These are phyloP conservation scores for Rhogogaster chlorosoma DNA, from an alignment of 2,888 invertebrate species.

Conservation along the genomic window DNA sequence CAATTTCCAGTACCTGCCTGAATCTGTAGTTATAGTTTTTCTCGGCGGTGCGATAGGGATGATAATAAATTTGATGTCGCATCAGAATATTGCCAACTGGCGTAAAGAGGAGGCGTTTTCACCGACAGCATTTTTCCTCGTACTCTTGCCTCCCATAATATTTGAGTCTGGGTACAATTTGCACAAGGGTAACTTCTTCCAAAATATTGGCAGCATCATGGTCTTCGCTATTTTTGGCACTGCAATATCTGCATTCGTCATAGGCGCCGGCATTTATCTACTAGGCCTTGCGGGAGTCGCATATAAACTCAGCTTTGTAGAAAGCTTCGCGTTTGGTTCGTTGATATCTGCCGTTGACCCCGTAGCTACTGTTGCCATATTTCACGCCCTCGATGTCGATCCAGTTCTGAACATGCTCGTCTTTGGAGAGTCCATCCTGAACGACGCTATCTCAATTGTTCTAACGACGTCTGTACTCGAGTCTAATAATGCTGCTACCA, in stretches of 20 bases:
- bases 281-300: conserved; percentile 95
- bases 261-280: conserved; percentile 97
- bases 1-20: conserved; percentile 97
- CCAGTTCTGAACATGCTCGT: conserved; percentile 99
- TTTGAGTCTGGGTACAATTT: conserved; percentile 99
- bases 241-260: conserved; percentile 96
- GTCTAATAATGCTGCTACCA: conserved; percentile 84
- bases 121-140: conserved; percentile 98
- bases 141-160: conserved; percentile 98
- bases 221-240: conserved; percentile 99
- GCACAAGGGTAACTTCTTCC: conserved; percentile 97
- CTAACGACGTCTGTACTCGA: conserved; percentile 93
- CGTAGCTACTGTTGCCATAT: conserved; percentile 99
- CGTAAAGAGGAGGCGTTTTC: conserved; percentile 98
- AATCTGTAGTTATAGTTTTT: conserved; percentile 98
- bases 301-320: conserved; percentile 95
- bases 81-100: conserved; percentile 95
- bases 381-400: conserved; percentile 98
- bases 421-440: conserved; percentile 97
- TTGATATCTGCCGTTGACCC: conserved; percentile 99
- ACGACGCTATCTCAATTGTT: conserved; percentile 99
- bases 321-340: conserved; percentile 99
- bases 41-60: conserved; percentile 96
- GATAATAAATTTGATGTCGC: conserved; percentile 92
- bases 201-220: conserved; percentile 99